These are phyloP conservation scores for Drosophila chauvacae DNA, from an alignment of 1,140 invertebrate genomes.

Conservation along the genomic window DNA sequence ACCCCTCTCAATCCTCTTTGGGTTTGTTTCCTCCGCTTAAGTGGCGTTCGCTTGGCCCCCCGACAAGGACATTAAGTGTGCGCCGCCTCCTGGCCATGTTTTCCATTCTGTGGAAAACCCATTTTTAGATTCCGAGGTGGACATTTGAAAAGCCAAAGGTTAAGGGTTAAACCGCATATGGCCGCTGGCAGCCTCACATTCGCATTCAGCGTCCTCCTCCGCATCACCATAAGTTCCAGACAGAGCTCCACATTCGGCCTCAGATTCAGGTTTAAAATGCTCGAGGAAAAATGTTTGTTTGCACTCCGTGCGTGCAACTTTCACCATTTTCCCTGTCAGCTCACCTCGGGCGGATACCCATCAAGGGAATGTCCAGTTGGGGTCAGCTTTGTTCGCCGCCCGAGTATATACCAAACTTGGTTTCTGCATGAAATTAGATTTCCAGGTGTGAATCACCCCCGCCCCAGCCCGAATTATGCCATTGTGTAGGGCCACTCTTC, in stretches of 20 bases:
- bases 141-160: conserved; percentile 25
- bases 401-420: not conserved
- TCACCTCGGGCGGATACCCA: conserved; percentile 4
- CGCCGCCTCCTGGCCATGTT: not conserved
- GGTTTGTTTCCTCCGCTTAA: conserved; percentile 3
- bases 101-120: conserved; percentile 9
- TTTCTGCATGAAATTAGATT: conserved; percentile 11
- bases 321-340: conserved; percentile 8
- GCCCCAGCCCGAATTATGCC: not conserved
- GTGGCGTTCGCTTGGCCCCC: conserved; percentile 16
- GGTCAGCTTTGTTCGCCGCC: not conserved
- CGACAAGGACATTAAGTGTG: not conserved
- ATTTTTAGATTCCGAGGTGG: conserved; percentile 25
- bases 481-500: not conserved
- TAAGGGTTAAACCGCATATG: conserved; percentile 29
- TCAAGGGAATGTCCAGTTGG: conserved; percentile 6
- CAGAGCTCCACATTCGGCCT: not conserved
- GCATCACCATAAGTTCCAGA: conserved; percentile 21
- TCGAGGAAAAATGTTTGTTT: conserved; percentile 11
- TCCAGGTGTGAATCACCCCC: not conserved
- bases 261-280: conserved; percentile 1
- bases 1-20: not conserved
- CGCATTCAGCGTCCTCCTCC: conserved; percentile 1
- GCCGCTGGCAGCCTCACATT: conserved; percentile 1
- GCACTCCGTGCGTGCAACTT: conserved; percentile 15